Percentiles rank a stretch among this genome's conserved stretches.
These are phyloP conservation scores for Dicrostonyx torquatus DNA, from an alignment of 2,797 vertebrate genomes.

Conservation along the genomic window DNA sequence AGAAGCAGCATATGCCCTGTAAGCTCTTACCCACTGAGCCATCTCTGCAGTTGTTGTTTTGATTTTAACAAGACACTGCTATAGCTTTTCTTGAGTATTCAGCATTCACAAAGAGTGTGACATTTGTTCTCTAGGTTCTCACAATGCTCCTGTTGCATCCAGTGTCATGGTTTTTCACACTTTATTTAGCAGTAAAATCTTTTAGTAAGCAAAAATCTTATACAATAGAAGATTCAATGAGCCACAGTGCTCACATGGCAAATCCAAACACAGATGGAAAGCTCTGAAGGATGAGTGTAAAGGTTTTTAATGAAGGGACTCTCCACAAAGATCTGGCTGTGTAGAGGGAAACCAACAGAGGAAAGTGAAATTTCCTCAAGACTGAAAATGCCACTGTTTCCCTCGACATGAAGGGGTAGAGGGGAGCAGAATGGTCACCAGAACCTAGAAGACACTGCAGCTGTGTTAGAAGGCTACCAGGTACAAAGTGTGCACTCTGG, in stretches of 20 bases:
- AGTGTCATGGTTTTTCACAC: constrained; percentile 4
- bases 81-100: constrained; percentile 33
- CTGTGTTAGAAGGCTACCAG: background rate
- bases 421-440: background rate
- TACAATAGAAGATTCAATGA: background rate
- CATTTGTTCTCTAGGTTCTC: constrained; percentile 29
- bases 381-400: background rate
- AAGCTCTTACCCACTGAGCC: background rate
- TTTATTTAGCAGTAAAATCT: constrained; percentile 43
- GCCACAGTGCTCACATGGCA: constrained; percentile 8
- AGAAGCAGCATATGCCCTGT: background rate
- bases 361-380: background rate
- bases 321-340: background rate
- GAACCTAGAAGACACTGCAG: background rate
- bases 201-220: constrained; percentile 52
- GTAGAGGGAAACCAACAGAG: background rate
- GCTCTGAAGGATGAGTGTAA: background rate
- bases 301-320: background rate
- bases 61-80: constrained; percentile 45
- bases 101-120: constrained; percentile 25
- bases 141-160: constrained; percentile 36
- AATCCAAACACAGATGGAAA: constrained; percentile 23
- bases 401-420: background rate
- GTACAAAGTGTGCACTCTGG: background rate
- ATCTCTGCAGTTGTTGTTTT: background rate